Base-by-base conservation (phyloP, 2,113 vertebrate species). In the Donacobius atricapilla region DNA sequence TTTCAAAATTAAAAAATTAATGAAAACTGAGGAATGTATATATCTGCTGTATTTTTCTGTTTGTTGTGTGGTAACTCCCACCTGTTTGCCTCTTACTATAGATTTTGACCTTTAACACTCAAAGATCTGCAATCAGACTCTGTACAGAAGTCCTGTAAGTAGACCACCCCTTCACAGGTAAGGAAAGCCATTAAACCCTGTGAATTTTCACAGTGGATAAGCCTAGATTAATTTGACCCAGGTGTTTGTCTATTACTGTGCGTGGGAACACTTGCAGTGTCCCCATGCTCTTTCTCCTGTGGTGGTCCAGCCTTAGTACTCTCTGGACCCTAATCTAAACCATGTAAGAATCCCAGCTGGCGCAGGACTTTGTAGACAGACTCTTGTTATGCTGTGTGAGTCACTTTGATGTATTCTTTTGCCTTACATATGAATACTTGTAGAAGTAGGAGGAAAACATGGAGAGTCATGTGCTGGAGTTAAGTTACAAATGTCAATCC, bases 151-250 rank as follows among this genome's bases (percentile, higher is more conserved):
- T 93, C 82, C 79, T 77, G 13, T 73, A 69, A 90, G 80, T 57
- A 96, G 97, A 97, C 95, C 95, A 93, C 91, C 89, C 96, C 93
- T 95, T 90, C 30, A 93, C 72, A 97, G 97, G 96, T 96, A 97
- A 93, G 91, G 79, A 71, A 91, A 87, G 81, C 70, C 85, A 86
- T 97, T 94, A 92, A 93, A 96, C 35, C 57, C 90, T 94, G 83
- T 94, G 94, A 97, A 95, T 94, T 97, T 93, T 97, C 97, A 87
- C 98, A 96, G 86, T 93, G 97, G 94, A 96, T 96, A 96, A 97
- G 90, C 78, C 94, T 37, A 82, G 54, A 91, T 97, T 97, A 97
- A 97, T 97, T 95, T 93, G 93, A 84, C 45, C 91, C 96, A 98
- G 96, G 95, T 97, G 97, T 94, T 97, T 88, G 87, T 92, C 89